A percentile compares a stretch with the other conserved stretches of the same genome.
Conservation (phyloP, 1,140 invertebrate species). For the Aphelinus certus region DNA sequence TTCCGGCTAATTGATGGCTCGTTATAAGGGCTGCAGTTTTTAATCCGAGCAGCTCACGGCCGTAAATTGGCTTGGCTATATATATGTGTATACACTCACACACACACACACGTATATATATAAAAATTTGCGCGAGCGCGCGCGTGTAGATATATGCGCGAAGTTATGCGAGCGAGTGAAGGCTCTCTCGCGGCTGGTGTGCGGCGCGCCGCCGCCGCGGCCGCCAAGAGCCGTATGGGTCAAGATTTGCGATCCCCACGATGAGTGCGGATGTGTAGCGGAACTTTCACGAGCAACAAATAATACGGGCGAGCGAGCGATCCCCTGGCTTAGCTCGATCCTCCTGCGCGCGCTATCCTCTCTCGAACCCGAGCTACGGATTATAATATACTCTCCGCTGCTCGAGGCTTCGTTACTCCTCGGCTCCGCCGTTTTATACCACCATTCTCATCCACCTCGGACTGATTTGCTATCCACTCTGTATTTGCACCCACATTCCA, state of each 20-base stretch:
- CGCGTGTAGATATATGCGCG: background rate
- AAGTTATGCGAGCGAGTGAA: background rate
- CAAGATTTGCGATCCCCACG: slow-evolving; percentile 16
- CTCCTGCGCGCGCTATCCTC: no score
- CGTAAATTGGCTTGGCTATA: slow-evolving; percentile 1
- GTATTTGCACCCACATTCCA: no score
- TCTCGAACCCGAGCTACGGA: no score
- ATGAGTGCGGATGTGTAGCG: slow-evolving; percentile 21
- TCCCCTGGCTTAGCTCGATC: no score
- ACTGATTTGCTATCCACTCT: no score
- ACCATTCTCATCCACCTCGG: no score
- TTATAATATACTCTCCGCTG: no score
- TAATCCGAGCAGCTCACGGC: slow-evolving; percentile 16
- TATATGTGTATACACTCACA: no score
- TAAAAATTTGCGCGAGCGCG: background rate
- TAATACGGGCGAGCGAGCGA: background rate
- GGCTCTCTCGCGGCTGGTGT: no score
- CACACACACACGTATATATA: background rate
- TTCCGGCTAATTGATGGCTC: slow-evolving; percentile 30
- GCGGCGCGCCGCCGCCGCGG: background rate
- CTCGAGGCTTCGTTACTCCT: no score
- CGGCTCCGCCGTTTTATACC: no score
- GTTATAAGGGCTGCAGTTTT: slow-evolving; percentile 18
- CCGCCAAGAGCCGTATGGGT: slow-evolving; percentile 13
- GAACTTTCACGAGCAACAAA: slow-evolving; percentile 18